Conservation (phyloP, 2,113 vertebrate genomes). For the Burhinus bistriatus region DNA sequence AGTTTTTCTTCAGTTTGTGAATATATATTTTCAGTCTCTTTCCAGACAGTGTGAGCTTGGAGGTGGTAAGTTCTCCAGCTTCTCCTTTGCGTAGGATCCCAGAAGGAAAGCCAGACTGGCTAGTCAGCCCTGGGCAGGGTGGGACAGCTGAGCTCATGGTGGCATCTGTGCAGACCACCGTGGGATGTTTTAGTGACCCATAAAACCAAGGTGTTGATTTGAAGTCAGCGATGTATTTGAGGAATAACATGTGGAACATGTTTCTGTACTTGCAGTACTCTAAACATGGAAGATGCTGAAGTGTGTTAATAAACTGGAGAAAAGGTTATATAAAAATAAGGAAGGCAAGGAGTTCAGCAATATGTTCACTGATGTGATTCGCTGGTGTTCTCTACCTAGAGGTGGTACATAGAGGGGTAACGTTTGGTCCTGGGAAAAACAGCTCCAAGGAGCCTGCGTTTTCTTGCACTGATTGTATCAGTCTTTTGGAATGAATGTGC, state of each 20-base stretch:
- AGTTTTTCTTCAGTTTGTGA: constrained; percentile 21
- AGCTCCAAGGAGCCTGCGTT: background rate
- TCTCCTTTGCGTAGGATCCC: background rate
- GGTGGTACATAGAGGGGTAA: background rate
- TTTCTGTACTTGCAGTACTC: background rate
- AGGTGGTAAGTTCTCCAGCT: background rate
- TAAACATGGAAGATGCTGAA: background rate
- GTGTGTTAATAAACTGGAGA: background rate
- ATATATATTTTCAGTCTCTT: constrained; percentile 1
- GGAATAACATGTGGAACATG: background rate
- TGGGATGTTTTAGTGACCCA: background rate
- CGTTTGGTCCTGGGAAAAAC: rapidly evolving
- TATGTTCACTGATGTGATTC: background rate
- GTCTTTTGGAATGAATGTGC: background rate
- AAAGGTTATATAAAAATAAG: background rate
- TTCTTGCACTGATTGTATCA: background rate
- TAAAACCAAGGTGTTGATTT: background rate
- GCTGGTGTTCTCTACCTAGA: background rate
- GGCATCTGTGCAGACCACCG: background rate
- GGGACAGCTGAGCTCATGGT: background rate
- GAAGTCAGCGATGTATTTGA: background rate
- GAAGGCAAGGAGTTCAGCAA: background rate
- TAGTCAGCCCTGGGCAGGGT: background rate
- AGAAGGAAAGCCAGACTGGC: background rate
- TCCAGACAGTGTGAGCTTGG: background rate